phyloP scores from a whole-genome alignment of 2,888 invertebrate genomes.

The Entomobrya proxima region DNA sequence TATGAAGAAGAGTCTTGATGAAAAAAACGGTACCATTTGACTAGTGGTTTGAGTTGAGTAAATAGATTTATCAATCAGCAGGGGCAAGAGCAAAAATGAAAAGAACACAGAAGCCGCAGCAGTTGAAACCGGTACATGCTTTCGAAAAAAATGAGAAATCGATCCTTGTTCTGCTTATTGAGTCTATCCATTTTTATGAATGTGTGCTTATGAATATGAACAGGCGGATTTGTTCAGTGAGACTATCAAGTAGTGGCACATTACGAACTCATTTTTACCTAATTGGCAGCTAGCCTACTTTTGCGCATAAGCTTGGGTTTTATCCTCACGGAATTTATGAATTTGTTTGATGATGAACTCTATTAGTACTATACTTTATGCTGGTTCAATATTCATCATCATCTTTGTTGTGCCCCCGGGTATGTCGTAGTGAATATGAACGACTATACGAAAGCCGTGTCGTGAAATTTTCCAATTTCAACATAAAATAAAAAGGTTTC shows the following conservation, averaged over 20 bases:
- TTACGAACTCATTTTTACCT: slow-evolving; percentile 19
- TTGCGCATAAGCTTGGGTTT: neutral
- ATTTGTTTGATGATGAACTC: neutral
- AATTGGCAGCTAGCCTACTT: slow-evolving; percentile 30
- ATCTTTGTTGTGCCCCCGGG: neutral
- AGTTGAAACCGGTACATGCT: neutral
- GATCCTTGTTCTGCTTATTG: neutral
- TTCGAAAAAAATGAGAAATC: slow-evolving; percentile 11
- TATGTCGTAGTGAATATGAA: neutral
- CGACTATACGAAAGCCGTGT: neutral
- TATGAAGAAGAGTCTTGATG: neutral
- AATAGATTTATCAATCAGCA: slow-evolving; percentile 45
- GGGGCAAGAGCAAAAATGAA: slow-evolving; percentile 9
- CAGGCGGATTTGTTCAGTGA: slow-evolving; percentile 1
- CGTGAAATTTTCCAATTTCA: neutral
- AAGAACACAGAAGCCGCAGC: slow-evolving; percentile 44
- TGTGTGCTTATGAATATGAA: neutral
- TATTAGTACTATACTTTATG: neutral
- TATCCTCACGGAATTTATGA: slow-evolving; percentile 12
- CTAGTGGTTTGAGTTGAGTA: neutral
- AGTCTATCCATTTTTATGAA: neutral
- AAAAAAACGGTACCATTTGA: neutral
- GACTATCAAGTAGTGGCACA: neutral
- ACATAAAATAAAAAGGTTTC: too few relatives aligned
- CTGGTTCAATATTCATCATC: neutral